A percentile compares a stretch with the other conserved stretches of the same genome.
These are phyloP conservation scores for Gryllus bimaculatus DNA, from an alignment of 1,140 invertebrate genomes.

Conservation along the genomic window DNA sequence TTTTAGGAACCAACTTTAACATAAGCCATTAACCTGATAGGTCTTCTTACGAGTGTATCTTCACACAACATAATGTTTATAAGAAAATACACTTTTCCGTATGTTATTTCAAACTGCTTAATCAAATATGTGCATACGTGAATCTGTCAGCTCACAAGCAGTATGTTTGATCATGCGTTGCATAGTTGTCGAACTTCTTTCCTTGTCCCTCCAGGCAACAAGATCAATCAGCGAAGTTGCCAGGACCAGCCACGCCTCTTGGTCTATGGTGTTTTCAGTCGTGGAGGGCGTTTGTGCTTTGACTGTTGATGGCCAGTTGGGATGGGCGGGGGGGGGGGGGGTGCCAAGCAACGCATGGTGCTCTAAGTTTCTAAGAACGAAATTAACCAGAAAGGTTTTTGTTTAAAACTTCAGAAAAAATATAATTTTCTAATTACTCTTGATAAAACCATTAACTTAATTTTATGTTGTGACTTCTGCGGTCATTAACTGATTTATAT, in stretches of 20 bases:
- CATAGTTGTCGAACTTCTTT: slow-evolving; percentile 84
- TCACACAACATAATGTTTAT: no score
- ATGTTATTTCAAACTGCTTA: no score
- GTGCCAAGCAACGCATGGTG: slow-evolving; percentile 87
- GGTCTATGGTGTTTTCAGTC: slow-evolving; percentile 87
- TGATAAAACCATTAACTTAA: background rate
- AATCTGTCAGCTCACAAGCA: slow-evolving; percentile 86
- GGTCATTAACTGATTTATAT: background rate
- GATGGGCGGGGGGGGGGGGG: no score
- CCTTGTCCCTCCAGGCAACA: slow-evolving; percentile 86
- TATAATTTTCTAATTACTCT: background rate
- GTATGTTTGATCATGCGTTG: slow-evolving; percentile 86
- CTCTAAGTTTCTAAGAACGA: slow-evolving; percentile 73
- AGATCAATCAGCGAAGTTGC: slow-evolving; percentile 94
- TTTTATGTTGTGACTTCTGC: background rate
- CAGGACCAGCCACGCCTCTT: slow-evolving; percentile 86
- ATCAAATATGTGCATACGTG: slow-evolving; percentile 37
- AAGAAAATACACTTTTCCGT: no score
- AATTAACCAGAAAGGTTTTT: no score
- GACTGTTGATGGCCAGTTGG: slow-evolving; percentile 84
- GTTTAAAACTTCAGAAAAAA: no score
- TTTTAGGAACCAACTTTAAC: no score
- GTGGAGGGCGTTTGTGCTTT: slow-evolving; percentile 83
- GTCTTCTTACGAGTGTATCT: no score
- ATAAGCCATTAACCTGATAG: no score